Evolutionary conservation across 2,797 vertebrate genomes (phyloP).

Genomic region (Pseudochirops cupreus): DNA sequence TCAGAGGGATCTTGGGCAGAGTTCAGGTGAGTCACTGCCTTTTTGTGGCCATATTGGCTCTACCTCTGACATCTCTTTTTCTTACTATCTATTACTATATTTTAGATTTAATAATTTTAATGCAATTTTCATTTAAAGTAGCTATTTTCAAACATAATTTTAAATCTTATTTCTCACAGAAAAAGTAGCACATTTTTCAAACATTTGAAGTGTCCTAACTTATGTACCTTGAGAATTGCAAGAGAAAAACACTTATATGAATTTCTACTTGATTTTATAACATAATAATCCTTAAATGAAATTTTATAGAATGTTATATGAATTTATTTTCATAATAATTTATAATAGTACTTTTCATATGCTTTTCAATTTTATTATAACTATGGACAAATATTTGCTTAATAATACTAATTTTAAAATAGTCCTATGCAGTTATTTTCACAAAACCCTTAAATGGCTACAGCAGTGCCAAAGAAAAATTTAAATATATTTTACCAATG

Average conservation of each 20-base stretch:
- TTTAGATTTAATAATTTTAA: not conserved
- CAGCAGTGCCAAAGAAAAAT: conserved; percentile 56
- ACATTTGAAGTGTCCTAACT: not conserved
- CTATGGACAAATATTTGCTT: conserved; percentile 36
- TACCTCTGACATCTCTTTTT: not conserved
- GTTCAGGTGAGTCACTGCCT: too few relatives aligned
- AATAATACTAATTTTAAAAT: conserved; percentile 69
- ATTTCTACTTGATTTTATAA: not conserved
- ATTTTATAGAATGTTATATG: not conserved
- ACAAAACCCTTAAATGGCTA: conserved; percentile 55
- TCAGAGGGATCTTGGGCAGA: too few relatives aligned
- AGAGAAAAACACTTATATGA: conserved; percentile 35
- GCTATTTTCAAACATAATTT: not conserved
- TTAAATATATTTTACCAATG: conserved; percentile 59
- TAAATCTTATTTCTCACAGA: not conserved
- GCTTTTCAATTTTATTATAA: conserved; percentile 49
- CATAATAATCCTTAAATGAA: not conserved
- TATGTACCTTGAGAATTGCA: conserved; percentile 23
- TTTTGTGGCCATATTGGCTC: too few relatives aligned
- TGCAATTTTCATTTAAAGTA: not conserved
- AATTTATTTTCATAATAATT: conserved; percentile 1
- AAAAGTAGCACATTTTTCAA: conserved; percentile 20
- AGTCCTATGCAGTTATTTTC: conserved; percentile 53
- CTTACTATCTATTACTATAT: not conserved
- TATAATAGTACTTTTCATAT: not conserved